Conservation (phyloP, 2,797 vertebrate genomes). For the Hydrolagus colliei region DNA sequence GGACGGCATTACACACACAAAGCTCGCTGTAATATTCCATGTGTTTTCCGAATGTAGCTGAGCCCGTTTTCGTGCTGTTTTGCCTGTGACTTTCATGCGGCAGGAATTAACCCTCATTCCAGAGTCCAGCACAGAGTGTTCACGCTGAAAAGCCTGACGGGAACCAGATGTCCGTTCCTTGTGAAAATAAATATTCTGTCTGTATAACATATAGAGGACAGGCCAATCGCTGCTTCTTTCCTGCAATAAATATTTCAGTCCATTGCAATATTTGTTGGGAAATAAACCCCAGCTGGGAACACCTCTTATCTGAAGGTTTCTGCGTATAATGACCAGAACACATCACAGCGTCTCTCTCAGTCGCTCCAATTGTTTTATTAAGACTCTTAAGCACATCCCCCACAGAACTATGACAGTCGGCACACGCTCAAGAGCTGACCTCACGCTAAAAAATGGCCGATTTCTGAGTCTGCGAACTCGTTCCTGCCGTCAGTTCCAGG, state of each 20-base stretch:
- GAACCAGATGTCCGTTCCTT: conserved; percentile 30
- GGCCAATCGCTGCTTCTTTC: conserved; percentile 23
- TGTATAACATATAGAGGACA: conserved; percentile 15
- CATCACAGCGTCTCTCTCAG: background rate
- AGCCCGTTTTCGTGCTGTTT: background rate
- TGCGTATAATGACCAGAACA: background rate
- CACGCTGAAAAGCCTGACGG: conserved; percentile 15
- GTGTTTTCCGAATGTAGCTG: too few species aligned
- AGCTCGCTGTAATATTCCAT: too few species aligned
- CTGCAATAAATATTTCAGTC: conserved; percentile 27
- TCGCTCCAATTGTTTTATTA: background rate
- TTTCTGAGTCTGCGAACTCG: too few species aligned
- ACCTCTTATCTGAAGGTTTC: conserved; percentile 22
- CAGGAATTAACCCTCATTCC: background rate
- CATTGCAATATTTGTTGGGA: conserved; percentile 15
- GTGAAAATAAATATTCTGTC: conserved; percentile 31
- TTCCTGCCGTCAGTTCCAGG: too few species aligned
- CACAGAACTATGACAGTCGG: too few species aligned
- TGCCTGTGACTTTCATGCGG: conserved; percentile 16
- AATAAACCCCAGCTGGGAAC: conserved; percentile 27
- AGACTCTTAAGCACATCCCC: background rate
- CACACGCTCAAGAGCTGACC: too few species aligned
- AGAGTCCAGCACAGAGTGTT: conserved; percentile 2
- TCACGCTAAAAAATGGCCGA: too few species aligned
- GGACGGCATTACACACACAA: too few species aligned